phyloP scores from a whole-genome alignment of 1,140 invertebrate species.

The Amphibalanus amphitrite region DNA sequence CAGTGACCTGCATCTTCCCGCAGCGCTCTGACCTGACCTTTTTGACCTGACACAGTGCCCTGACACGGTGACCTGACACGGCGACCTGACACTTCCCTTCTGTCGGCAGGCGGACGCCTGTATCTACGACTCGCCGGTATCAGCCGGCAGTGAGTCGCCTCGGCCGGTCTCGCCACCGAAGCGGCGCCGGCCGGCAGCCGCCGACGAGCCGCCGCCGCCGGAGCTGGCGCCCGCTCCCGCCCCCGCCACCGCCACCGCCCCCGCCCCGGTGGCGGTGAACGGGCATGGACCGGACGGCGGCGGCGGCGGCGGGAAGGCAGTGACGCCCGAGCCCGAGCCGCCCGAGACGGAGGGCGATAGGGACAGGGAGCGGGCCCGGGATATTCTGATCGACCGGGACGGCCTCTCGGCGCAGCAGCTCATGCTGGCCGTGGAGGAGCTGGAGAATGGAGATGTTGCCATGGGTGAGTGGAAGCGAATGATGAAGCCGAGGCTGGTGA shows the following conservation, averaged over 20 bases:
- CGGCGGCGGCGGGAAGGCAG: too few species aligned
- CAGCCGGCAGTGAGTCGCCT: background rate
- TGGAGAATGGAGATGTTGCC: background rate
- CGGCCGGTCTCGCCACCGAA: background rate
- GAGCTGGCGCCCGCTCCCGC: background rate
- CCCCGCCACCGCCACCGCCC: slow-evolving; percentile 12
- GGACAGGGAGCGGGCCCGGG: too few species aligned
- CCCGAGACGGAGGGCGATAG: background rate
- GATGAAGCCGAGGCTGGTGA: too few species aligned
- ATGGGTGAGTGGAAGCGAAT: background rate
- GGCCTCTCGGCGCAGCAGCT: background rate
- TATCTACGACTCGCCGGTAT: background rate
- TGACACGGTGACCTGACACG: too few species aligned
- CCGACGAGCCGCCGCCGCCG: slow-evolving; percentile 18
- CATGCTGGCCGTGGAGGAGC: background rate
- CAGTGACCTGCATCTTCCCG: too few species aligned
- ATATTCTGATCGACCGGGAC: too few species aligned
- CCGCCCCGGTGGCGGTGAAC: background rate
- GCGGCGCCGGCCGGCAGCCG: slow-evolving; percentile 1
- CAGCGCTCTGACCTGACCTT: too few species aligned
- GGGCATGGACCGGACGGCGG: too few species aligned
- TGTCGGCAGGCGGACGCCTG: background rate
- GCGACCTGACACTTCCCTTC: background rate
- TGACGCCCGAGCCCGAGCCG: background rate
- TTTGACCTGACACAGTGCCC: too few species aligned